phyloP scores from a whole-genome alignment of 2,888 invertebrate species.

The Ligdia adustata region DNA sequence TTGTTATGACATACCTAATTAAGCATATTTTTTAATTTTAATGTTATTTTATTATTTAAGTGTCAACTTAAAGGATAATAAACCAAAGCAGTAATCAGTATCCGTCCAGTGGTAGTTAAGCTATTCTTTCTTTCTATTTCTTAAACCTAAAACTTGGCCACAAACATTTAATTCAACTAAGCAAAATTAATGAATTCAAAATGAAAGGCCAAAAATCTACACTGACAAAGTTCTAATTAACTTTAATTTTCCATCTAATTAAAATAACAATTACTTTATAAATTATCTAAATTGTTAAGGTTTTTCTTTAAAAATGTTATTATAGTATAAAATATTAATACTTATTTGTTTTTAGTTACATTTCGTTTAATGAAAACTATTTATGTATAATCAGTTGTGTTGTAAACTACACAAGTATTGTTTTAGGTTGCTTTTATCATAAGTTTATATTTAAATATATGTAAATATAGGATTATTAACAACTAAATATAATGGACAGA shows the following conservation, averaged over 20 bases:
- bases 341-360: background rate
- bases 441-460: slow-evolving; percentile 17
- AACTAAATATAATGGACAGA: no score
- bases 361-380: background rate
- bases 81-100: slow-evolving; percentile 84
- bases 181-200: no score
- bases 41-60: slow-evolving; percentile 35
- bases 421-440: background rate
- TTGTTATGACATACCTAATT: no score
- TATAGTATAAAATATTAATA: no score
- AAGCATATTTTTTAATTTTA: no score
- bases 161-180: no score
- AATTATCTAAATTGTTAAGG: background rate
- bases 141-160: slow-evolving; percentile 4
- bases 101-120: slow-evolving; percentile 82
- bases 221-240: slow-evolving; percentile 50
- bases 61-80: slow-evolving; percentile 53
- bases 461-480: slow-evolving; percentile 41
- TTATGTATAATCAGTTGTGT: background rate
- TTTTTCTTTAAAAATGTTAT: background rate
- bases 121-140: slow-evolving; percentile 40
- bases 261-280: slow-evolving; percentile 7
- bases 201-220: slow-evolving; percentile 30
- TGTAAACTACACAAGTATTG: background rate
- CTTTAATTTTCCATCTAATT: slow-evolving; percentile 43